These are phyloP conservation scores for Ametastegia equiseti DNA, from an alignment of 2,888 invertebrate genomes.

Conservation along the genomic window DNA sequence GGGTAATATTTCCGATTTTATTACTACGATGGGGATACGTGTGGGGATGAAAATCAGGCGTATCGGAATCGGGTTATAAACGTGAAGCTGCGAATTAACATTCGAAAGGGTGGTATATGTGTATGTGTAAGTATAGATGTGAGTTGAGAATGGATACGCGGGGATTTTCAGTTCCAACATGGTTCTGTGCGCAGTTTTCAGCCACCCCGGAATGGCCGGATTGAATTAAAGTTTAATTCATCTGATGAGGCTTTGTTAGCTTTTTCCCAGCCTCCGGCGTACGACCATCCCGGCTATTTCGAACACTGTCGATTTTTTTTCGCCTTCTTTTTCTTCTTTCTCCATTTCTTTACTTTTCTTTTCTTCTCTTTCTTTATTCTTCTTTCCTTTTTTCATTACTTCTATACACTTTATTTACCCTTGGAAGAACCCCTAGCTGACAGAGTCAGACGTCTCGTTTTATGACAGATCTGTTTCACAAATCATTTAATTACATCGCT, in stretches of 20 bases:
- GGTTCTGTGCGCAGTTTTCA: slow-evolving; percentile 16
- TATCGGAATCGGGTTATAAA: not conserved
- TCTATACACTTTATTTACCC: not conserved
- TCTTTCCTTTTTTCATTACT: not conserved
- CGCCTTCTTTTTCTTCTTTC: not conserved
- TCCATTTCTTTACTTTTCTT: not conserved
- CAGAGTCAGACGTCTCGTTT: no score
- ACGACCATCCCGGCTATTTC: not conserved
- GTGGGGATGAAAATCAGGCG: not conserved
- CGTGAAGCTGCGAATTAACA: slow-evolving; percentile 21
- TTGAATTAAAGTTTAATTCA: slow-evolving; percentile 37
- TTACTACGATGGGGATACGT: not conserved
- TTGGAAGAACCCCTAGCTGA: not conserved
- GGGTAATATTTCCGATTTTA: slow-evolving; percentile 33
- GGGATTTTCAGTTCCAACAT: slow-evolving; percentile 1
- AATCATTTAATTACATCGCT: not conserved
- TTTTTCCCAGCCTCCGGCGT: not conserved
- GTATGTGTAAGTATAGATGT: not conserved
- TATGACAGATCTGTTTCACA: not conserved
- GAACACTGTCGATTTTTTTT: not conserved
- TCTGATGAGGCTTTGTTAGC: slow-evolving; percentile 41
- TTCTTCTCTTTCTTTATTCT: not conserved
- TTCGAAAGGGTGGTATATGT: not conserved
- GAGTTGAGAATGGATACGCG: not conserved
- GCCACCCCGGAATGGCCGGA: slow-evolving; percentile 17